Evolutionary conservation across 2,113 vertebrate species (phyloP), one percentile per base, ranked within the genome.

Genomic region (Amia ocellicauda): DNA sequence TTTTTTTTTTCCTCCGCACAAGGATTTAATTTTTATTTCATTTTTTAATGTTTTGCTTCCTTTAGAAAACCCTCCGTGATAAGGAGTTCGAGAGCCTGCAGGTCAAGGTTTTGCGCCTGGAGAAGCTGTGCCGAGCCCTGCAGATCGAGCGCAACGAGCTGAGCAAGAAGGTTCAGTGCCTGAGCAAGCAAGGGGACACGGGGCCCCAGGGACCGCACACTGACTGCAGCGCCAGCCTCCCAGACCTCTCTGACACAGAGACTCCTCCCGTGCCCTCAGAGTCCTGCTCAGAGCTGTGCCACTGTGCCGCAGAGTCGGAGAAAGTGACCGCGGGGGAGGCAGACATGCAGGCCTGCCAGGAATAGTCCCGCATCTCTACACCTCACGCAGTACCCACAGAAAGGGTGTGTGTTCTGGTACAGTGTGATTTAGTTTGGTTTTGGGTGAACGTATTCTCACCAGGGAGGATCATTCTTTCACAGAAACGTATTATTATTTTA

Each of bases 131-230:
- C 68, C 91, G 95, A 31, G 97, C 97, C 0, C 87, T 99, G 28
- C 97, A 98, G 69, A 93, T 87, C 0, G 97, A 99, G 41, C 93
- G 96, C 57, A 99, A 98, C 4, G 95, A 98, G 80, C 93, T 99
- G 73, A 99, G 92, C 71, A 98, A 97, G 85, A 95, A 93, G 69
- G 95, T 98, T 42, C 95, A 97, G 86, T 91, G 82, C 78, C 84
- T 94, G 62, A 88, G 87, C 2, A 85, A 83, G 7, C 66, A 52
- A 2, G 66, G 47, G 36, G 60, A 67, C 41, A 50, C 1, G 61
- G 28, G 29, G 26, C 27, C 65, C 27, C 5, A 41, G 8, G 43
- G 56, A 49, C 58, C 69, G 0, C 54, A 66, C 63, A 50, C 43
- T 50, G 62, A 57, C 24, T 24, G 41, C 5, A 41, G 36, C 41